Base-by-base conservation (phyloP, 2,113 vertebrate species). In the Terrapene triunguis region DNA sequence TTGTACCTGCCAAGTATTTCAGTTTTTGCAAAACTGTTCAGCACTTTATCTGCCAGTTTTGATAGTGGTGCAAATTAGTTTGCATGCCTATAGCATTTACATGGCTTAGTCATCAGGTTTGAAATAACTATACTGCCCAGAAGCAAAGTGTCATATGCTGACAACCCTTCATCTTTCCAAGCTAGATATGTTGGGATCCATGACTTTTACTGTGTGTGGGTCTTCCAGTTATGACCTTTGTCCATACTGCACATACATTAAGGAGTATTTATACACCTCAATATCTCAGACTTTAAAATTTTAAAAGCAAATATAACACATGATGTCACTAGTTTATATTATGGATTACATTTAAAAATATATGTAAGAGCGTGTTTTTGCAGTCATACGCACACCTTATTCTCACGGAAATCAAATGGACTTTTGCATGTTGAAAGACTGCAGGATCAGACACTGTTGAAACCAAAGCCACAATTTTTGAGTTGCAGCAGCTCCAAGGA, bases 281-380 rank as follows among this genome's bases (percentile, higher is more conserved):
- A 82, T 85, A 93, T 95, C 96, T 92, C 72, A 88, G 87, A 90
- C 90, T 95, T 94, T 92, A 82, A 96, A 90, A 96, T 94, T 89
- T 82, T n/a, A 51, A 91, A 94, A 90, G 80, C 90, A 90, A 96
- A 96, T 97, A 93, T 93, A 96, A 94, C 80, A 96, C 87, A 87
- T 79, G 44, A 90, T 96, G 94, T n/a, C 35, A n/a, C 35, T n/a
- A 38, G n/a, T 38, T 72, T 72, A 38, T 17, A 38, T 10, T n/a
- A 69, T 32, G 57, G 27, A 32, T 62, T 62, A 93, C 93, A 97
- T 96, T 96, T 94, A 94, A 91, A 89, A 89, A 97, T 95, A 94
- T 87, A 80, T 90, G 35, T 89, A 91, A 94, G 90, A 86, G 54
- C 85, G 92, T 32, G 95, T 32, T 72, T 95, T 92, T 94, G 48